A percentile compares a stretch with the other conserved stretches of the same genome.
Conservation (phyloP, 2,797 vertebrate species). For the Enteromius radiatus region DNA sequence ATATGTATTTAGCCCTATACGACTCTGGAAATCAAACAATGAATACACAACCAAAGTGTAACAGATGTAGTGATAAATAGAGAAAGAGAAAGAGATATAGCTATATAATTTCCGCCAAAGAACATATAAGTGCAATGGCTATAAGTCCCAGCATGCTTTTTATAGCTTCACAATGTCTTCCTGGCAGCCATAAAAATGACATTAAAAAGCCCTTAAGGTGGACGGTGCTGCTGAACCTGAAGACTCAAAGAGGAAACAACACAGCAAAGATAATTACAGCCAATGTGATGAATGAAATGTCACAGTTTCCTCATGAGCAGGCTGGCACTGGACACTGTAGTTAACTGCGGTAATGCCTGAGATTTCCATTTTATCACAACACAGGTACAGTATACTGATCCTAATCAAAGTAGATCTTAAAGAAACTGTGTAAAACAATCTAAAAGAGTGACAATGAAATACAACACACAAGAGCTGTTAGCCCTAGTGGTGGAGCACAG, state of each 20-base stretch:
- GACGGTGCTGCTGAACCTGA: conserved; percentile 26
- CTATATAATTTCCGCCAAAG: background rate
- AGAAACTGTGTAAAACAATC: background rate
- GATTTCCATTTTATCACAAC: conserved; percentile 14
- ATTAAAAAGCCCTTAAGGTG: conserved; percentile 43
- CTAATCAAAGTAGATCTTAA: background rate
- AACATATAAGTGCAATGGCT: background rate
- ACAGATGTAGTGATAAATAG: background rate
- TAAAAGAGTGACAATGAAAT: background rate
- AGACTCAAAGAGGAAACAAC: background rate
- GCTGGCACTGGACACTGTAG: conserved; percentile 29
- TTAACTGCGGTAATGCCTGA: conserved; percentile 37
- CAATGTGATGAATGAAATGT: conserved; percentile 45
- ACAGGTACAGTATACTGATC: background rate
- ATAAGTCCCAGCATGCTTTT: conserved; percentile 16
- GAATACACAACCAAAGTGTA: background rate
- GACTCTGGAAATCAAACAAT: background rate
- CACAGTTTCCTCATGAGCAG: conserved; percentile 19
- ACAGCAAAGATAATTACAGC: conserved; percentile 28
- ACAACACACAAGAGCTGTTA: background rate
- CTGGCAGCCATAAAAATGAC: conserved; percentile 34
- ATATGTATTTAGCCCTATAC: background rate
- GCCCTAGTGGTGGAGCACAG: background rate
- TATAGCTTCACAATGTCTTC: conserved; percentile 31
- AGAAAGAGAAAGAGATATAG: background rate